Base-by-base conservation (phyloP, 1,140 invertebrate genomes). In the Drosophila lacteicornis region DNA sequence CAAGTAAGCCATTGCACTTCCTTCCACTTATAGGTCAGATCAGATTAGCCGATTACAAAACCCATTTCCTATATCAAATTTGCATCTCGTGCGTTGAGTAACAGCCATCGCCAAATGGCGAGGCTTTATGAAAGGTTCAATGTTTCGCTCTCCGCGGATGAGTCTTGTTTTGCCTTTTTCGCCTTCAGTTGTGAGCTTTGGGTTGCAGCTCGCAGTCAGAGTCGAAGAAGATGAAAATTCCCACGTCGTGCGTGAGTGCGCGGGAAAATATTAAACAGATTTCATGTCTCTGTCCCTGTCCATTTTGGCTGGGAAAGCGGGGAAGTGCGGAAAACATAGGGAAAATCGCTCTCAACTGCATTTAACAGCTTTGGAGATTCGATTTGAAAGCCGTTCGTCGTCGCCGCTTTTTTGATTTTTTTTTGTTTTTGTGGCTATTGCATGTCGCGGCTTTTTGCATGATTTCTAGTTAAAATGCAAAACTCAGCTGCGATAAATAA, bases 381-480 rank as follows among this genome's bases (percentile, higher is more conserved):
- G 78, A 88, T 90, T 88, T 88, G 85, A 88, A 88, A 88, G 84
- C 85, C 85, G 85, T 75, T 87, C 84, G 79, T 75, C 78, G 68
- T 43, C 43, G 70, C 33, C 62, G 51, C 30, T 69, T 74, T 68
- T 60, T 61, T 55, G 40, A 38, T 69, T 61, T 58, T 45, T 40
- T 27, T 36, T 38, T 19, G 19, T 22, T 30, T 56, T 38, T 56
- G 53, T 55, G 33, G 75, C 5, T 60, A 79, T 74, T 73, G 82
- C 69, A 83, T 84, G 76, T 84, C 58, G 67, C 57, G 45, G 66
- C 50, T 90, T 88, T 88, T 84, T 88, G 84, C 84, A 84, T 88
- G 84, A 90, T 90, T 90, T 90, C 85, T 85, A 83, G 69, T 82
- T 88, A 88, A 88, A 88, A 88, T 88, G 84, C 84, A 88, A 88